Percentiles rank a stretch among this genome's conserved stretches.
Evolutionary conservation across 1,140 invertebrate species (phyloP).

Genomic region (Heliothis virescens): DNA sequence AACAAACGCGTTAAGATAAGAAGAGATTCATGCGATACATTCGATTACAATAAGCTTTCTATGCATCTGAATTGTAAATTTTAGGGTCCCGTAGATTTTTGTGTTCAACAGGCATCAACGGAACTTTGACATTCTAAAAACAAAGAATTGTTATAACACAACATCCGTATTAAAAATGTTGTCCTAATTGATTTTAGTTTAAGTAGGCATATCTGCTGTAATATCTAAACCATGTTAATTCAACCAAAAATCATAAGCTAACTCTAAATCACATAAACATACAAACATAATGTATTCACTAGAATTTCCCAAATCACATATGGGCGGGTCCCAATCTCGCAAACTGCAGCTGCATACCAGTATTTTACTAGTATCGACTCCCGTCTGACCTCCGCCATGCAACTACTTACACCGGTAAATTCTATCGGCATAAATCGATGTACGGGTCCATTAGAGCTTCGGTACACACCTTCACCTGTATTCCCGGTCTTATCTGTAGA

Average conservation of each 20-base stretch:
- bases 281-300: background rate
- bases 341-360: background rate
- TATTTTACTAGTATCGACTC: constrained; percentile 34
- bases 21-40: constrained; percentile 35
- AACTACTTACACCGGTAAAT: constrained; percentile 34
- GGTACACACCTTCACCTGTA: constrained; percentile 14
- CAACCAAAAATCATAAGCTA: too few species aligned
- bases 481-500: constrained; percentile 42
- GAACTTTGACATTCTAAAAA: background rate
- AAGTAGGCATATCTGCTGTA: too few species aligned
- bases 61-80: constrained; percentile 38
- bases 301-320: background rate
- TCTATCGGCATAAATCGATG: constrained; percentile 35
- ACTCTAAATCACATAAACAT: background rate
- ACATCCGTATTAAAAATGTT: too few species aligned
- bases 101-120: background rate
- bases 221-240: too few species aligned
- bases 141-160: background rate
- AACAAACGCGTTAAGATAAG: constrained; percentile 36
- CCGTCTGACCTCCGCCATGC: constrained; percentile 11
- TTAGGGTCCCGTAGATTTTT: background rate
- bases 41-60: constrained; percentile 44
- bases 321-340: constrained; percentile 18
- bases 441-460: constrained; percentile 42
- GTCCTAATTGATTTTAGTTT: too few species aligned